Percentiles rank a stretch among this genome's conserved stretches.
These are phyloP conservation scores for Scleropages formosus DNA, from an alignment of 2,797 vertebrate species.

Conservation along the genomic window DNA sequence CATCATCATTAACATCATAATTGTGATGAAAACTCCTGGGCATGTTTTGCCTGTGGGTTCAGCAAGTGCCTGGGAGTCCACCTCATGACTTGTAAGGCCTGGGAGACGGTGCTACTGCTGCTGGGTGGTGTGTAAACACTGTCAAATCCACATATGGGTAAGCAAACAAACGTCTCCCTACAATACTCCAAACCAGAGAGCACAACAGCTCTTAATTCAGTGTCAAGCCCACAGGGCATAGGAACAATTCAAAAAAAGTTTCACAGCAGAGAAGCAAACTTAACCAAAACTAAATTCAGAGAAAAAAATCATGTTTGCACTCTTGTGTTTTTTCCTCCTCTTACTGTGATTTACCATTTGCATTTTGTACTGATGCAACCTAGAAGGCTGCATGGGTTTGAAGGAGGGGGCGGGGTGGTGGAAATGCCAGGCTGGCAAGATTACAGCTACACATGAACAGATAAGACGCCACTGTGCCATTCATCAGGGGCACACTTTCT, in stretches of 20 bases:
- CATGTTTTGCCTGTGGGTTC: not conserved
- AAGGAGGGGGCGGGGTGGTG: not conserved
- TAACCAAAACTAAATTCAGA: too few relatives aligned
- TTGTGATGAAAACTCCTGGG: not conserved
- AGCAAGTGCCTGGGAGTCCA: not conserved
- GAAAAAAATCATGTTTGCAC: conserved; percentile 1
- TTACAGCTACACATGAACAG: not conserved
- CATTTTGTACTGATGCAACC: not conserved
- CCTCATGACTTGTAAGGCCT: not conserved
- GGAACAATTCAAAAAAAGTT: not conserved
- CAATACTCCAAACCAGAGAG: too few relatives aligned
- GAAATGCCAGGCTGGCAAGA: not conserved
- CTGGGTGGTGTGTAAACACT: not conserved
- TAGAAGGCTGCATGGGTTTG: too few relatives aligned
- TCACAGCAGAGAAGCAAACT: too few relatives aligned
- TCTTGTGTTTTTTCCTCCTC: not conserved
- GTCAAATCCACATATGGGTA: not conserved
- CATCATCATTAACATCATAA: not conserved
- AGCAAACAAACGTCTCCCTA: not conserved
- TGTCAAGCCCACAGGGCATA: conserved; percentile 4
- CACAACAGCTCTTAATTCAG: not conserved
- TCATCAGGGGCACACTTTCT: too few relatives aligned
- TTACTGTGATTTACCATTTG: not conserved
- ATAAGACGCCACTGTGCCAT: not conserved
- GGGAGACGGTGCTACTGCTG: not conserved